Conservation (phyloP, 92 coral and sea anemone genomes). For the Porites lobata region DNA sequence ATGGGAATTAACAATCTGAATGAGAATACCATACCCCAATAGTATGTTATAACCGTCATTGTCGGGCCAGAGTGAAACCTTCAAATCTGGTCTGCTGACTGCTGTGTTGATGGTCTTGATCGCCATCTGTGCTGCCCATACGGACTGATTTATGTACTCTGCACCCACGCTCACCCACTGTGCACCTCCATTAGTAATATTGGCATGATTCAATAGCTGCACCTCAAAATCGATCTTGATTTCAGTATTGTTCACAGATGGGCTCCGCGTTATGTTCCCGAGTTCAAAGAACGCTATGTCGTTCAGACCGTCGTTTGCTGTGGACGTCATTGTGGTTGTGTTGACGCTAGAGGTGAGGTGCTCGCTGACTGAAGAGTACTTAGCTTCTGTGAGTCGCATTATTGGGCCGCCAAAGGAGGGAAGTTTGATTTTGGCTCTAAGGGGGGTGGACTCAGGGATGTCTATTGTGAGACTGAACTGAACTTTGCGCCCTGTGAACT, state of each 20-base stretch:
- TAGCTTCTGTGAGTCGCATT: slow-evolving; percentile 55
- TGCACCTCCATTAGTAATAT: slow-evolving; percentile 57
- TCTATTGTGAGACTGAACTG: slow-evolving; percentile 52
- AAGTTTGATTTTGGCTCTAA: slow-evolving; percentile 56
- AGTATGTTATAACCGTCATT: background rate
- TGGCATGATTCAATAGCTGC: slow-evolving; percentile 69
- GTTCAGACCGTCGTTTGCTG: slow-evolving; percentile 49
- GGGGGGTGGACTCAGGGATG: slow-evolving; percentile 57
- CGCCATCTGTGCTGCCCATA: slow-evolving; percentile 79
- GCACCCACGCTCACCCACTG: slow-evolving; percentile 84
- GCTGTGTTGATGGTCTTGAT: slow-evolving; percentile 48
- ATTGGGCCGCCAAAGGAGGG: slow-evolving; percentile 66
- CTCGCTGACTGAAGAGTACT: slow-evolving; percentile 16
- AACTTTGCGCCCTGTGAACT: slow-evolving; percentile 62
- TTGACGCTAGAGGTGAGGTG: slow-evolving; percentile 48
- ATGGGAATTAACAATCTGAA: too few species aligned
- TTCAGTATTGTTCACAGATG: slow-evolving; percentile 14
- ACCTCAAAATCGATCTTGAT: slow-evolving; percentile 60
- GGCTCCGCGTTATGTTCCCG: slow-evolving; percentile 59
- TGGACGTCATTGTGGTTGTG: slow-evolving; percentile 53
- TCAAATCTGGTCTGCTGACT: slow-evolving; percentile 67
- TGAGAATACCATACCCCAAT: slow-evolving; percentile 30
- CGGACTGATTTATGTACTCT: slow-evolving; percentile 68
- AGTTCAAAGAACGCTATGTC: slow-evolving; percentile 71
- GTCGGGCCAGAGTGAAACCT: slow-evolving; percentile 10